Evolutionary conservation across 2,113 vertebrate species (phyloP), one percentile per base, ranked within the genome.

Genomic region (Bolborhynchus lineola): DNA sequence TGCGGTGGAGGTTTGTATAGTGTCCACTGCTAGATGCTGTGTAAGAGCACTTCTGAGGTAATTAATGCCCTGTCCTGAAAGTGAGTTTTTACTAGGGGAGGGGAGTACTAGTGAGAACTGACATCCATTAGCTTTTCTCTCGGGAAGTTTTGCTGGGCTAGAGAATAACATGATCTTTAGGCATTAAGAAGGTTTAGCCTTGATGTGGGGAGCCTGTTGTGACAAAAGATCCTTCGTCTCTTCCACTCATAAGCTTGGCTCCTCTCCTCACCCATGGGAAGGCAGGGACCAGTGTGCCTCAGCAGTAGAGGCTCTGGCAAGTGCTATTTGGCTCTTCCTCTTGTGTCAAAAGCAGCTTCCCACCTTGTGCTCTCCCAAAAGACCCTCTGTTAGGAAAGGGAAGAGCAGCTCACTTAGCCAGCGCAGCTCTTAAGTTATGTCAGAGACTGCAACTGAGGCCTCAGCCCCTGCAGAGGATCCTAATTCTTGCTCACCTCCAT

Each of bases 61-160:
- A 93, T 93, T 91, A 91, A 55, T 72, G 62, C 35, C 47, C 41
- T 82, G 84, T 93, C 89, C 91, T 89, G 91, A 93, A 92, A 77
- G 91, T 95, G 86, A 71, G 65, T 84, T 87, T 92, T 93, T 82
- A 52, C 57, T 6, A 76, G 46, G 52, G 17, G 35, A 50, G 33
- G 35, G 17, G 26, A 50, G 6, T 35, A 35, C n/a, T 35, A 50
- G 25, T 90, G 82, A 88, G 92, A 87, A 63, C 41, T 86, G 77
- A 88, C 93, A 93, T 75, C 88, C 88, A 76, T 93, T 93, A 78
- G 69, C 52, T 89, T 94, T 92, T 83, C 62, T 96, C 63, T 31
- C 24, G 78, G 79, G 92, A 94, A 92, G 39, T 84, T 89, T 88
- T 83, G 33, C 84, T 74, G 62, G n/a, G 18, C 86, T 86, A 44